Base-by-base conservation (phyloP, 2,113 vertebrate genomes). In the Nibea albiflora region DNA sequence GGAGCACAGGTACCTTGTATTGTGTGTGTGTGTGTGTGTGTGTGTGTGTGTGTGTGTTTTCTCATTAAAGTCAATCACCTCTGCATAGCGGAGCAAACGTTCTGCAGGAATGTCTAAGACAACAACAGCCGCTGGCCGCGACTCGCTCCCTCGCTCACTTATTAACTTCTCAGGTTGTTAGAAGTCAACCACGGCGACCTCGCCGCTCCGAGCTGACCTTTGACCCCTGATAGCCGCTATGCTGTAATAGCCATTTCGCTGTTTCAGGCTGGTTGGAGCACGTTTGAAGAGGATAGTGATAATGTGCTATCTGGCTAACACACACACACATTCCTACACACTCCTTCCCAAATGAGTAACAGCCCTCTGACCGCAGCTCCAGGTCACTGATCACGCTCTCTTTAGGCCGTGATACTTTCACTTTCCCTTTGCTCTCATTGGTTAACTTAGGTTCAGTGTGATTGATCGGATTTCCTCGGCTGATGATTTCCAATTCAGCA, bases 91-190 rank as follows among this genome's bases (percentile, higher is more conserved):
- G 71, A 76, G 65, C 3, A n/a, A 83, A 73, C 42, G 17, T 8
- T 63, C 65, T 54, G 52, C 6, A 22, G 78, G 72, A 84, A 83
- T 53, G 39, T 81, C 19, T 74, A 76, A 78, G 86, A 60, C 88
- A 88, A 56, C 49, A 67, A 49, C 71, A 57, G 80, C 60, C 58
- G 15, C n/a, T 31, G 77, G 71, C 52, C 26, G 9, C 5, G 1
- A 26, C 69, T 85, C 63, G 12, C 42, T 4, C 64, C 61, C 49
- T 35, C 35, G 4, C 50, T 66, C 50, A 24, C 54, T 89, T 71
- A 87, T 89, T 88, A 90, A 82, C 79, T 5, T 16, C 78, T 84
- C 62, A 10, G 84, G 50, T 72, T 39, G 44, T 77, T 5, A 58
- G 76, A 61, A 68, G 84, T 82, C 60, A 47, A 72, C 77, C 20